A percentile compares a stretch with the other conserved stretches of the same genome.
Conservation (phyloP, 2,113 vertebrate species). For the Scolopax mira region DNA sequence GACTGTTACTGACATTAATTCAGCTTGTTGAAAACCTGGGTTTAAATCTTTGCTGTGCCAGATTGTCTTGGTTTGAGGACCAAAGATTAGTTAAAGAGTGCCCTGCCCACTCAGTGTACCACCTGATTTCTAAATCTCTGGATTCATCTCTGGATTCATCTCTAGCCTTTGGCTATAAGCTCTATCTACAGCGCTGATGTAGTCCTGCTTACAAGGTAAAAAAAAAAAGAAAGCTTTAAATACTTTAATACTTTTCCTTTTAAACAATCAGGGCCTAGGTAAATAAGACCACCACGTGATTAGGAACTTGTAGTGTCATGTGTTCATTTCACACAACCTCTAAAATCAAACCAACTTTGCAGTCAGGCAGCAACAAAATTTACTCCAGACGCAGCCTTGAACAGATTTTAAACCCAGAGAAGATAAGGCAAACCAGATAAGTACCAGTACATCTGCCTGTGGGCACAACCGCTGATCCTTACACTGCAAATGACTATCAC, state of each 20-base stretch:
- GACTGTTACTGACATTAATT: background rate
- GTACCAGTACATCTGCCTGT: background rate
- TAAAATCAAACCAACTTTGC: background rate
- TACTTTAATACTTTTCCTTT: background rate
- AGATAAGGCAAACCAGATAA: background rate
- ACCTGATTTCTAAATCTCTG: background rate
- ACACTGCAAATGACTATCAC: background rate
- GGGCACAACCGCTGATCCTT: background rate
- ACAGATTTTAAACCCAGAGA: background rate
- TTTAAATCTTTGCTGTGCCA: background rate
- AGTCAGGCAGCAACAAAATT: background rate
- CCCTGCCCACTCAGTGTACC: background rate
- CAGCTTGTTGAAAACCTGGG: background rate
- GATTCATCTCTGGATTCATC: background rate
- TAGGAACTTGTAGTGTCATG: background rate
- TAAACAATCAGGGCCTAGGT: background rate
- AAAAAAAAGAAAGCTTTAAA: background rate
- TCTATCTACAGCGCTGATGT: background rate
- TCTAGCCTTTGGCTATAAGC: background rate
- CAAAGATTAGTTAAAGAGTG: background rate
- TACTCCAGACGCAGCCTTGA: background rate
- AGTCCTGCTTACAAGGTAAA: background rate
- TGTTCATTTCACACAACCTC: background rate
- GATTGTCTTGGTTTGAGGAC: background rate
- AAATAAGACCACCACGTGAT: background rate